These are phyloP conservation scores for Drosophila macrothrix DNA, from an alignment of 2,888 invertebrate species.

Conservation along the genomic window DNA sequence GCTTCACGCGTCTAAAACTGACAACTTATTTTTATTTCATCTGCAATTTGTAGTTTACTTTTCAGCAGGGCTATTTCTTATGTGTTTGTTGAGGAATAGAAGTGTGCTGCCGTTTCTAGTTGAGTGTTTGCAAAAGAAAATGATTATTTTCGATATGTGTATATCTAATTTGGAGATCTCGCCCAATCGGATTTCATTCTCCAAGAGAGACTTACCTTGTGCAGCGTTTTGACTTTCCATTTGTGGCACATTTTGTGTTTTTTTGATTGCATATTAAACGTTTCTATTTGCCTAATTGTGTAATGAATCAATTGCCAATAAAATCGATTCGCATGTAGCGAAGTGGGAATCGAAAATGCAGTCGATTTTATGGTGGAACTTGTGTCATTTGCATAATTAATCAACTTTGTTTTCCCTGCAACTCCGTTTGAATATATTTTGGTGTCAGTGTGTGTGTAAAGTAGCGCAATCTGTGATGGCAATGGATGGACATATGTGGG, in stretches of 20 bases:
- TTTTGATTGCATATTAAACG: neutral
- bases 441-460: conserved; percentile 11
- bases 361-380: conserved; percentile 23
- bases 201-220: neutral
- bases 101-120: too few relatives aligned
- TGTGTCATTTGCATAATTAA: conserved; percentile 59
- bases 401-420: conserved; percentile 20
- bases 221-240: neutral
- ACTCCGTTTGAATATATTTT: conserved; percentile 9
- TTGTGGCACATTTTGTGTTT: neutral
- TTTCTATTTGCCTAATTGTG: conserved; percentile 1
- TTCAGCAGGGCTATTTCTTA: neutral
- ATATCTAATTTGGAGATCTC: neutral
- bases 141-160: neutral
- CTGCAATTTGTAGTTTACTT: neutral
- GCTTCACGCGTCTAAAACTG: neutral
- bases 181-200: neutral
- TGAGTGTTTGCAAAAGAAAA: neutral
- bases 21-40: neutral
- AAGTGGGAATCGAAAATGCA: neutral
- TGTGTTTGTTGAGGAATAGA: neutral
- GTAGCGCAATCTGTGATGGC: conserved; percentile 9
- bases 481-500: conserved; percentile 52
- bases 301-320: conserved; percentile 4
- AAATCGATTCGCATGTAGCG: conserved; percentile 1